Percentiles rank a stretch among this genome's conserved stretches.
Evolutionary conservation across 2,797 vertebrate genomes (phyloP).

Genomic region (Hapalemur alaotrensis): DNA sequence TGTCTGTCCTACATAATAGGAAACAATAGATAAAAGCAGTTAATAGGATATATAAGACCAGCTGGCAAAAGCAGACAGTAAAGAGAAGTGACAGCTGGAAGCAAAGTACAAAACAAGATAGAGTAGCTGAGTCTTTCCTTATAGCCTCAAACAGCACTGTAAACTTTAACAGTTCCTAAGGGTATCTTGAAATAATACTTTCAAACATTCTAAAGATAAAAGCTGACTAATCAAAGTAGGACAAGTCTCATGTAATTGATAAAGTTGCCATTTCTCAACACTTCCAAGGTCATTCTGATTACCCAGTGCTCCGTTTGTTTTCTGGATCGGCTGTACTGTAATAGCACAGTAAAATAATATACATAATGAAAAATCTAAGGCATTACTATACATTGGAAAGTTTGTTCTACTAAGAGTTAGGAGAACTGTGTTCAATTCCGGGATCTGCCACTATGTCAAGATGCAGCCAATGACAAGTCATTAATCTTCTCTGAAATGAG

Average conservation of each 20-base stretch:
- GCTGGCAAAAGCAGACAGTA: background rate
- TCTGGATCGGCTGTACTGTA: background rate
- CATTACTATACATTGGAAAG: background rate
- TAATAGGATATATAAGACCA: background rate
- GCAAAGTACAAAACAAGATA: constrained; percentile 26
- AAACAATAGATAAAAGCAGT: constrained; percentile 39
- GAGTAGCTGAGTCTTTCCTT: background rate
- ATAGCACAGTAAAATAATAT: background rate
- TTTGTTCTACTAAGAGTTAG: background rate
- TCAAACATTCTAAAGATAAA: constrained; percentile 15
- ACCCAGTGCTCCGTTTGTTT: background rate
- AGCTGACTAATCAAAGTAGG: constrained; percentile 9
- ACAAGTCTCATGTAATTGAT: background rate
- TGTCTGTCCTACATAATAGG: background rate
- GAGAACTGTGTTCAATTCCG: background rate
- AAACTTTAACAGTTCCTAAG: background rate
- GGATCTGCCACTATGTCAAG: background rate
- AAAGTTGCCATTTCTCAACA: background rate
- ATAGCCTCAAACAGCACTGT: background rate
- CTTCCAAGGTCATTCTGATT: background rate
- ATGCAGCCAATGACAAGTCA: background rate
- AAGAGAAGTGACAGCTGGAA: constrained; percentile 43
- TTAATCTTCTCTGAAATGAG: background rate
- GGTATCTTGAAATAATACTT: background rate
- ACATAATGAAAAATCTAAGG: background rate